Percentiles rank a stretch among this genome's conserved stretches.
Evolutionary conservation across 2,797 vertebrate genomes (phyloP).

Genomic region (Otolemur crassicaudatus): DNA sequence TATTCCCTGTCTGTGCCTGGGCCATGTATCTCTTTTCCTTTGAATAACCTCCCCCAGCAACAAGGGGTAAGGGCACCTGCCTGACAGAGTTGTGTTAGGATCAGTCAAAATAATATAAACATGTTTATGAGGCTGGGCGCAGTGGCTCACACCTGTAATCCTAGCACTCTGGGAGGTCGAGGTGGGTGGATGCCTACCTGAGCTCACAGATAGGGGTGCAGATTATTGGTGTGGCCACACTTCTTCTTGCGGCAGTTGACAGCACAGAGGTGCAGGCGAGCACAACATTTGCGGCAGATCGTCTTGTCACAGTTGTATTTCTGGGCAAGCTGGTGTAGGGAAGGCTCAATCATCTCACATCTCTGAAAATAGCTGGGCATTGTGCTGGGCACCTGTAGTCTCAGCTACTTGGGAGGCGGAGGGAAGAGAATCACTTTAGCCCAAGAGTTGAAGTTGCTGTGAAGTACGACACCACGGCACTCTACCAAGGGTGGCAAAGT

Average conservation of each 20-base stretch:
- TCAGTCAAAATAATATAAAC: background rate
- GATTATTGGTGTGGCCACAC: constrained; percentile 98
- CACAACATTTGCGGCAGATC: constrained; percentile 99
- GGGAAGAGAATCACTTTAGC: too few species aligned
- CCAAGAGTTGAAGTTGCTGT: too few species aligned
- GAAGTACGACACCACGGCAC: too few species aligned
- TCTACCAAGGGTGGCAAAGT: too few species aligned
- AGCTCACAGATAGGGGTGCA: constrained; percentile 85
- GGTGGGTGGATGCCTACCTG: too few species aligned
- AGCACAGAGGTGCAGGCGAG: constrained; percentile 95
- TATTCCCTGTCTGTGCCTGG: background rate
- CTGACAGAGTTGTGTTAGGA: background rate
- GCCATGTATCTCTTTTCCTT: background rate
- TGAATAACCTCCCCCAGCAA: background rate
- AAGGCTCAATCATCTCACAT: constrained; percentile 91
- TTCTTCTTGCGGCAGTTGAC: constrained; percentile 99
- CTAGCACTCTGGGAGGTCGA: too few species aligned
- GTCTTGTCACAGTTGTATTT: constrained; percentile 99
- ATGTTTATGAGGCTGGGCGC: background rate
- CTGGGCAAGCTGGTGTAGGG: constrained; percentile 96
- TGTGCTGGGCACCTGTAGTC: too few species aligned
- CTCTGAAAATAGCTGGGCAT: too few species aligned
- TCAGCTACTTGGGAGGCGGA: too few species aligned
- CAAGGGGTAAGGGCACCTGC: background rate
- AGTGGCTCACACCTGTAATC: too few species aligned